A percentile compares a stretch with the other conserved stretches of the same genome.
These are phyloP conservation scores for Panopea generosa DNA, from an alignment of 2,888 invertebrate species.

Conservation along the genomic window DNA sequence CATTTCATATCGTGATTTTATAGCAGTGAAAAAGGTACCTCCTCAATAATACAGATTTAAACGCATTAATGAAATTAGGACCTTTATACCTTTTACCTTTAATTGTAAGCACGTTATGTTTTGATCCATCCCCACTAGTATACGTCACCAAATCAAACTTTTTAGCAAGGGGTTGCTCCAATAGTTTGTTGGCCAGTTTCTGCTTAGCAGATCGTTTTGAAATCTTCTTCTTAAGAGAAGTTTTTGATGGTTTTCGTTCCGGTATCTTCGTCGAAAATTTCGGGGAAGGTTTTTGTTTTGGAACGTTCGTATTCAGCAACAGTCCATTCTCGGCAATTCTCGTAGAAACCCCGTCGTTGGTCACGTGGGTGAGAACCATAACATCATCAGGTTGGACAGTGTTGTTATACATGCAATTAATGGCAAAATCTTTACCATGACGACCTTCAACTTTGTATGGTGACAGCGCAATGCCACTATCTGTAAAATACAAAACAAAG, in stretches of 20 bases:
- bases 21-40: too few species aligned
- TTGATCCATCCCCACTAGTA: constrained; percentile 20
- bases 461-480: constrained; percentile 38
- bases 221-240: too few species aligned
- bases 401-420: constrained; percentile 50
- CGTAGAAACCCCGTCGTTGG: constrained; percentile 20
- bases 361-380: constrained; percentile 36
- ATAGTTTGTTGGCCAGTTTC: too few species aligned
- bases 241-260: too few species aligned
- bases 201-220: too few species aligned
- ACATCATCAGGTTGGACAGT: constrained; percentile 9
- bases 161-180: too few species aligned
- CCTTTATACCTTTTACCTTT: constrained; percentile 50
- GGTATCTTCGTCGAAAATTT: too few species aligned
- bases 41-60: too few species aligned
- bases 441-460: constrained; percentile 41
- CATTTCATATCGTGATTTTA: too few species aligned
- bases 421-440: constrained; percentile 24
- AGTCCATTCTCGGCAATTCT: constrained; percentile 38
- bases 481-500: constrained; percentile 16
- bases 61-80: too few species aligned
- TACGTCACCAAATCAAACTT: constrained; percentile 32
- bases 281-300: not conserved
- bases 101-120: constrained; percentile 44
- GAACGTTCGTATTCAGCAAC: too few species aligned